A percentile compares a stretch with the other conserved stretches of the same genome.
phyloP scores from a whole-genome alignment of 1,140 invertebrate species.

The Bombus impatiens region DNA sequence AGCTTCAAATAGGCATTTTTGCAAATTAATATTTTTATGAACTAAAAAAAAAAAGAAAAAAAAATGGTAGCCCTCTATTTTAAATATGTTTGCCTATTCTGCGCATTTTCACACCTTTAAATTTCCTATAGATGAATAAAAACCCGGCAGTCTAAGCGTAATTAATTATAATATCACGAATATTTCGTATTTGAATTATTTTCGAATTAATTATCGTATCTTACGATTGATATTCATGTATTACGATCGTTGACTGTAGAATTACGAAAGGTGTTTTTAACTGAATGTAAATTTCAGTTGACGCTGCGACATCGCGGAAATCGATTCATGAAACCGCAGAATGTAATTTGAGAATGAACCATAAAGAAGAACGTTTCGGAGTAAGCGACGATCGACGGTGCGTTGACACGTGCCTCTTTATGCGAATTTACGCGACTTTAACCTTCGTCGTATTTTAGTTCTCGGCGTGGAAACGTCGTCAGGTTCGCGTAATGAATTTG shows the following conservation, averaged over 20 bases:
- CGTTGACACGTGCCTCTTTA: constrained; percentile 13
- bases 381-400: not conserved
- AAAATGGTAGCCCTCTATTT: no score
- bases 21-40: no score
- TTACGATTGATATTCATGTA: constrained; percentile 22
- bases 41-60: no score
- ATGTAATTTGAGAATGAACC: constrained; percentile 11
- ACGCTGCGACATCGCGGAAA: not conserved
- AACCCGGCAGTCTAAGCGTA: fast-evolving
- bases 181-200: not conserved
- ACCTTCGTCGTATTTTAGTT: constrained; percentile 36
- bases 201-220: not conserved
- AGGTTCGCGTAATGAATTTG: constrained; percentile 28
- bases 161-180: not conserved
- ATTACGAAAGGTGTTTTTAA: not conserved
- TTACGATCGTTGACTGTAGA: not conserved
- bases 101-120: not conserved
- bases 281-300: not conserved
- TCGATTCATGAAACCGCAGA: constrained; percentile 3
- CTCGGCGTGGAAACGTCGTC: not conserved
- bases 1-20: no score
- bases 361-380: not conserved
- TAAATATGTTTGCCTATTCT: no score
- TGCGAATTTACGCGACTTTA: constrained; percentile 20
- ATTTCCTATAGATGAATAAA: not conserved